Conservation (phyloP, 2,888 invertebrate genomes). For the Tetheella fluctuosa region DNA sequence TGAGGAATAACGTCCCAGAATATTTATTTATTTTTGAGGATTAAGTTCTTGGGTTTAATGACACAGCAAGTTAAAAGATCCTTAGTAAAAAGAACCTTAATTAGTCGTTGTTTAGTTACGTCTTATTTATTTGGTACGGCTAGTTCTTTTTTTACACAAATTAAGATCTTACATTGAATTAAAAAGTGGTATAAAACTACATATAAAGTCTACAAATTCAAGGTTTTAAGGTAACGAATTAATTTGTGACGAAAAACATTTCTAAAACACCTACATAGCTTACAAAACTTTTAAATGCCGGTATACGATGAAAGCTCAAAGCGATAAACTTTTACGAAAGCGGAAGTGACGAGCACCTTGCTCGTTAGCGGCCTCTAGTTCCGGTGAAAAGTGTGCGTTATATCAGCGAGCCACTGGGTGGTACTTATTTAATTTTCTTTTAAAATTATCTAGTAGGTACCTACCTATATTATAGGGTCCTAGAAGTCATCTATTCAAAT, state of each 20-base stretch:
- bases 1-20: too few species aligned
- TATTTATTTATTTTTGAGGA: too few species aligned
- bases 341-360: constrained; percentile 44
- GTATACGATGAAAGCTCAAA: constrained; percentile 26
- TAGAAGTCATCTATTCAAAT: too few species aligned
- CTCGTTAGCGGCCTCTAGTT: constrained; percentile 50
- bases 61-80: too few species aligned
- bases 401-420: constrained; percentile 10
- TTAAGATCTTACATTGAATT: too few species aligned
- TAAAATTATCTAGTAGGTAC: too few species aligned
- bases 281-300: constrained; percentile 11
- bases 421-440: not conserved
- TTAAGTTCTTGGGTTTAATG: too few species aligned
- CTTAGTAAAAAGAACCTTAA: too few species aligned
- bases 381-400: constrained; percentile 28
- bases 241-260: constrained; percentile 10
- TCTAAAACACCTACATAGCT: constrained; percentile 11
- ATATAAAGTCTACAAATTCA: not conserved
- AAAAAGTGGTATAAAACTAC: not conserved
- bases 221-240: constrained; percentile 1
- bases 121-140: too few species aligned
- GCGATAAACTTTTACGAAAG: constrained; percentile 38
- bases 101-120: too few species aligned
- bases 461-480: too few species aligned
- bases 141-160: too few species aligned